Base-by-base conservation (phyloP, 1,140 invertebrate genomes). In the Cataglyphis hispanica region DNA sequence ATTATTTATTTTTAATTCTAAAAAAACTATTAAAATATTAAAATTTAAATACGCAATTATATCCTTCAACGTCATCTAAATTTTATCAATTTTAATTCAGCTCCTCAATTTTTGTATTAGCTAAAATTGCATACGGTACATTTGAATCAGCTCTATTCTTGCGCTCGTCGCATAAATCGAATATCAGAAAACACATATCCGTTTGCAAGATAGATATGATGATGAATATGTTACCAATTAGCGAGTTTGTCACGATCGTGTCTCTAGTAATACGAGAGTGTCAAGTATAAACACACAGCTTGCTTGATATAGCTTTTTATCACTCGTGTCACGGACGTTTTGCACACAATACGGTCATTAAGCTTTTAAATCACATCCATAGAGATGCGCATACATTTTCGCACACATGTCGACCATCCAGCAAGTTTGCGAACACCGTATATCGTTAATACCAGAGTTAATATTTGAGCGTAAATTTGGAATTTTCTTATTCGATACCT, bases 261-360 rank as follows among this genome's bases (percentile, higher is more conserved):
- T 46, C 43, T 60, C 37, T 40, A 22, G 22, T 70, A 63, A 64
- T 64, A 34, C 27, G 46, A 70, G 11, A 27, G 10, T 31, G 43
- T 31, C 40, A 43, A 31, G 50, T 11, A 2, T 58, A 81, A 50
- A 50, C 46, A 19, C 16, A 58, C 50, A 27, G 37, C 10, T 56
- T 25, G 66, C 22, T 43, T 40, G 50, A 72, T 72, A 61, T 13
- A 46, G 10, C 37, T 19, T 83, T 72, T 81, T 40, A 27, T 58
- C 53, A 74, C 37, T 56, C 66, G 37, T 40, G 67, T 74, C 67
- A 74, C 78, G 56, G 40, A 83, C 60, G 25, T 83, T 74, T 60
- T 83, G 67, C 67, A 83, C 78, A 83, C 78, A 83, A 83, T 83
- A 74, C 25, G 13, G 53, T 83, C 78, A 83, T 83, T 83, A 74